Base-by-base conservation (phyloP, 2,113 vertebrate genomes). In the Piaya cayana region DNA sequence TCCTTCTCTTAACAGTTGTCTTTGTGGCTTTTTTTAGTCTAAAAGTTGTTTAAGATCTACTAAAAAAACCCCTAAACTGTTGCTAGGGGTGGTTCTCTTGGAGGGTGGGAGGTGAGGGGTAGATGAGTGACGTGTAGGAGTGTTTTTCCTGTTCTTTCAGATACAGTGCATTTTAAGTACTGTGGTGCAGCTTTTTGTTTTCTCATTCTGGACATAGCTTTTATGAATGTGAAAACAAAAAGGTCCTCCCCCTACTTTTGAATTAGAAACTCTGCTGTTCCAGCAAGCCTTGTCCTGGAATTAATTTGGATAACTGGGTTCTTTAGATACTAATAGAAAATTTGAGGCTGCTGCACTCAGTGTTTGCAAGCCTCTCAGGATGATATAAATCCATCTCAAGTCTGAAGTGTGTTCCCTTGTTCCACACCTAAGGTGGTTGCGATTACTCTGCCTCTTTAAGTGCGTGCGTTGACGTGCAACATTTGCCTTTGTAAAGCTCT, bases 71-170 rank as follows among this genome's bases (percentile, higher is more conserved):
- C 30, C 26, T 62, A 67, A 29, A 6, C 29, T 53, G 6, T 79
- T 80, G n/a, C 23, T 62, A 36, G 23, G 60, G 49, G 20, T 53
- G 1, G 1, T 49, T 83, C 42, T 45, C 0, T 64, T 0, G 3
- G 34, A 27, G 39, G 18, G 30, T 37, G 25, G 3, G 13, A 21
- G 15, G 47, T 23, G 22, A 19, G 47, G 47, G 47, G 19, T 49
- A 21, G 25, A 14, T 8, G 14, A 32, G 19, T 15, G 6, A 1
- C 18, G 2, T 62, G 15, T 16, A 36, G 43, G 10, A 2, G 12
- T 34, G 74, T 74, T 53, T 72, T 27, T 9, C 15, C 23, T 25
- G 0, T 8, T 37, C 3, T 91, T 74, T 81, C 36, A 47, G 43
- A 10, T 65, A 13, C 0, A 2, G n/a, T 12, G 2, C 9, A 5